These are phyloP conservation scores for Zalophus californianus DNA, from an alignment of 2,797 vertebrate species.

Conservation along the genomic window DNA sequence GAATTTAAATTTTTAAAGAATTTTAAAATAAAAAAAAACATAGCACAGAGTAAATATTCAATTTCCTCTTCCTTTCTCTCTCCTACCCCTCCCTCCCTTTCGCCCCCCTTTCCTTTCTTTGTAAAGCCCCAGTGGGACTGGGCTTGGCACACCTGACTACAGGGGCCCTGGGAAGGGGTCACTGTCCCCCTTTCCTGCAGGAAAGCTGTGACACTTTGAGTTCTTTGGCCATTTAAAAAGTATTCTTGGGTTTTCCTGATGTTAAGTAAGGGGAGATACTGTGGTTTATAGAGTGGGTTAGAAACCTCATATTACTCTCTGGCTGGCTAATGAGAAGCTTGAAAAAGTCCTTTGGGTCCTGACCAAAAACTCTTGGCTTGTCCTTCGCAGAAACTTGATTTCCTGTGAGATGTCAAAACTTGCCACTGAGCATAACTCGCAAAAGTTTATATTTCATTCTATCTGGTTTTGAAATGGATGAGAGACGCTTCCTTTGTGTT, in stretches of 20 bases:
- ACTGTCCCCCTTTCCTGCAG: not conserved
- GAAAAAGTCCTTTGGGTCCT: conserved; percentile 34
- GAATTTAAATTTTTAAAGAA: not conserved
- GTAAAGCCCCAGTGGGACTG: not conserved
- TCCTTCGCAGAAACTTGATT: conserved; percentile 62
- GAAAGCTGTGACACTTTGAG: not conserved
- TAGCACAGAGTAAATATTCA: not conserved
- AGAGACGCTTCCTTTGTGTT: conserved; percentile 9
- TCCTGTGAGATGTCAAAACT: conserved; percentile 62
- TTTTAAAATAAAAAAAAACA: not conserved
- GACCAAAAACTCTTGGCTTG: conserved; percentile 58
- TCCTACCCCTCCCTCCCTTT: fast-evolving
- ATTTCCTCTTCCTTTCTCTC: not conserved
- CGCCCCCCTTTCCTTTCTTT: not conserved
- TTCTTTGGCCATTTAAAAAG: conserved; percentile 47
- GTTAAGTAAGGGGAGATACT: not conserved
- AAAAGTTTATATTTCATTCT: not conserved
- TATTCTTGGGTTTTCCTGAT: conserved; percentile 46
- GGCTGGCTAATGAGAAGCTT: conserved; percentile 52
- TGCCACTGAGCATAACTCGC: not conserved
- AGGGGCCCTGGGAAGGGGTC: not conserved
- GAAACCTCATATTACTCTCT: not conserved
- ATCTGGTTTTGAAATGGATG: conserved; percentile 26
- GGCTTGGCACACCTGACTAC: not conserved
- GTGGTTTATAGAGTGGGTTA: not conserved